Percentiles rank a stretch among this genome's conserved stretches.
Conservation (phyloP, 2,113 vertebrate species). For the Mormoops blainvillei region DNA sequence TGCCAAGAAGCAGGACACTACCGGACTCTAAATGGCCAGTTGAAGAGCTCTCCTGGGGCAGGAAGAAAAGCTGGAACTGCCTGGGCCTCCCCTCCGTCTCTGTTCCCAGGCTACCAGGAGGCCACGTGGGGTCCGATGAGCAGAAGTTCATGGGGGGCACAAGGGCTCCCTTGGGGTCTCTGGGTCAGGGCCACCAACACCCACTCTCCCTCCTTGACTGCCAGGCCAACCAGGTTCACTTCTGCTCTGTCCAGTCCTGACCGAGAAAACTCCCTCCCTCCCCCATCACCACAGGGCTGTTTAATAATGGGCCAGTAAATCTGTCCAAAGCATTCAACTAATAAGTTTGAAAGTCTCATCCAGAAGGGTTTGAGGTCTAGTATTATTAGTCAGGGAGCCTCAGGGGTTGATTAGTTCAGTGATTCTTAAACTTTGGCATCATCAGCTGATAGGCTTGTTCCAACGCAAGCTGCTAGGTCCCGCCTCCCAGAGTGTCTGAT, state of each 20-base stretch:
- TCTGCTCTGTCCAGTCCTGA: not conserved
- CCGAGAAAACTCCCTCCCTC: not conserved
- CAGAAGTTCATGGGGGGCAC: rapidly evolving
- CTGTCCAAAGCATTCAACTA: not conserved
- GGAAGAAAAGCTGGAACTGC: not conserved
- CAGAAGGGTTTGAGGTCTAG: not conserved
- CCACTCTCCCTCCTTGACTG: not conserved
- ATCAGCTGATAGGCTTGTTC: not conserved
- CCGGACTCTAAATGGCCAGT: not conserved
- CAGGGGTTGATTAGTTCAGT: not conserved
- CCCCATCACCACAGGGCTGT: rapidly evolving
- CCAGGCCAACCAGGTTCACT: not conserved
- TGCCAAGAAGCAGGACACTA: not conserved
- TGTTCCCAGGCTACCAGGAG: rapidly evolving
- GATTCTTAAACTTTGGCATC: not conserved
- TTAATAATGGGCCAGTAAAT: not conserved
- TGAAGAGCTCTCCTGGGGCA: not conserved
- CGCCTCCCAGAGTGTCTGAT: not conserved
- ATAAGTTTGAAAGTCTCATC: not conserved
- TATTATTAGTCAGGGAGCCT: not conserved
- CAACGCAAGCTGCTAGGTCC: not conserved
- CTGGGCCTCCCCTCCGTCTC: not conserved
- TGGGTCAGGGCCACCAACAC: rapidly evolving
- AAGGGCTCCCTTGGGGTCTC: rapidly evolving
- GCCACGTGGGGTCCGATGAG: rapidly evolving